phyloP scores from a whole-genome alignment of 1,140 invertebrate genomes.

The Melanaphis sacchari region DNA sequence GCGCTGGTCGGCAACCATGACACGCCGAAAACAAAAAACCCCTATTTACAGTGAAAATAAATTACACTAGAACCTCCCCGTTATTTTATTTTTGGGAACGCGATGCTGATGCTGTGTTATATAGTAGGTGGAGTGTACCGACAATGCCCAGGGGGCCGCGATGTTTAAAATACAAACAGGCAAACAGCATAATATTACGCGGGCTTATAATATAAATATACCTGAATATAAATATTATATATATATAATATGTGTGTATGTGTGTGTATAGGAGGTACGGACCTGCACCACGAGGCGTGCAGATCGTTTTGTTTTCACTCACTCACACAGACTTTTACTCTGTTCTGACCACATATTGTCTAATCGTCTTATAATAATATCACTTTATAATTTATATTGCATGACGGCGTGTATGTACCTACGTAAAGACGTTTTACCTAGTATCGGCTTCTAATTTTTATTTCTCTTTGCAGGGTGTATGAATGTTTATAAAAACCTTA shows the following conservation, averaged over 20 bases:
- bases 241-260: too few species aligned
- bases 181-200: not conserved
- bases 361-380: not conserved
- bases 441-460: not conserved
- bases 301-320: constrained; percentile 15
- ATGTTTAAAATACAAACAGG: constrained; percentile 34
- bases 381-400: not conserved
- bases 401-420: too few species aligned
- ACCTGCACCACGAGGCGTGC: not conserved
- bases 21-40: constrained; percentile 28
- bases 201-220: not conserved
- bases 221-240: too few species aligned
- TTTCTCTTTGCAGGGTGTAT: too few species aligned
- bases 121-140: constrained; percentile 5
- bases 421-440: not conserved
- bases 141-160: not conserved
- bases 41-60: constrained; percentile 32
- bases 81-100: not conserved
- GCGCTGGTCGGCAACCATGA: not conserved
- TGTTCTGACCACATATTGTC: not conserved
- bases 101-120: not conserved
- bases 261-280: not conserved
- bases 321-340: too few species aligned
- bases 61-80: constrained; percentile 5
- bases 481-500: not conserved